phyloP scores from a whole-genome alignment of 2,888 invertebrate genomes.

The Drosophila anomalata region DNA sequence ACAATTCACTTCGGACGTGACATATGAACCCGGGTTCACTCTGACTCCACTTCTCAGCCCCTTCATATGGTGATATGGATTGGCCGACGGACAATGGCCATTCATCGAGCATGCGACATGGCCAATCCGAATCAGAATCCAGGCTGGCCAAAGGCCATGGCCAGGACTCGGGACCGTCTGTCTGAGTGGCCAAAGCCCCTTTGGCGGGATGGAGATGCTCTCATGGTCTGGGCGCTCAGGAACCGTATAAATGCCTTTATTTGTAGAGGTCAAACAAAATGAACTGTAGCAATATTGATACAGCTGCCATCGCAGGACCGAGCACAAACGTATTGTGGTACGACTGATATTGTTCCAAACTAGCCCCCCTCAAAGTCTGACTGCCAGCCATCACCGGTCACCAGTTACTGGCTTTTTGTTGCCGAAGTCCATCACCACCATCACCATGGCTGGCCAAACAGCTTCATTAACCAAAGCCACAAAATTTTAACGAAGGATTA shows the following conservation, averaged over 20 bases:
- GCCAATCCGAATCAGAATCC: slow-evolving; percentile 28
- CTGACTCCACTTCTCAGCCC: slow-evolving; percentile 7
- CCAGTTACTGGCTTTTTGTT: slow-evolving; percentile 50
- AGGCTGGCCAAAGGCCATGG: slow-evolving; percentile 32
- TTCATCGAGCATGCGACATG: slow-evolving; percentile 5
- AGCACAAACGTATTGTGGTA: slow-evolving; percentile 65
- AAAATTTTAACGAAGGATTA: slow-evolving; percentile 45
- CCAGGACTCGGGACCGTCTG: slow-evolving; percentile 8
- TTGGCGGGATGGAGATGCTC: slow-evolving; percentile 33
- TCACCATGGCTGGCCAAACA: slow-evolving; percentile 30
- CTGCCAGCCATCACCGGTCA: slow-evolving; percentile 27
- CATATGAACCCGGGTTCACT: slow-evolving; percentile 23
- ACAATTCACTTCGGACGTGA: slow-evolving; percentile 26
- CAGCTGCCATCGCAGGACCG: slow-evolving; percentile 69
- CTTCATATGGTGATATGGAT: background rate
- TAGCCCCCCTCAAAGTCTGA: slow-evolving; percentile 41
- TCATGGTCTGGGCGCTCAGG: slow-evolving; percentile 33
- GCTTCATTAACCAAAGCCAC: slow-evolving; percentile 63
- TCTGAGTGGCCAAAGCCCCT: slow-evolving; percentile 9
- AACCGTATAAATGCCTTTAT: slow-evolving; percentile 73
- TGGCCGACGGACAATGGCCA: slow-evolving; percentile 9
- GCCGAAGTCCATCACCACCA: slow-evolving; percentile 22
- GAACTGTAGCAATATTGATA: slow-evolving; percentile 79
- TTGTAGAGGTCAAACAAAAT: slow-evolving; percentile 75
- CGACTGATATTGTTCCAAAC: slow-evolving; percentile 19